These are phyloP conservation scores for Antennarius maculatus DNA, from an alignment of 2,797 vertebrate species.

Conservation along the genomic window DNA sequence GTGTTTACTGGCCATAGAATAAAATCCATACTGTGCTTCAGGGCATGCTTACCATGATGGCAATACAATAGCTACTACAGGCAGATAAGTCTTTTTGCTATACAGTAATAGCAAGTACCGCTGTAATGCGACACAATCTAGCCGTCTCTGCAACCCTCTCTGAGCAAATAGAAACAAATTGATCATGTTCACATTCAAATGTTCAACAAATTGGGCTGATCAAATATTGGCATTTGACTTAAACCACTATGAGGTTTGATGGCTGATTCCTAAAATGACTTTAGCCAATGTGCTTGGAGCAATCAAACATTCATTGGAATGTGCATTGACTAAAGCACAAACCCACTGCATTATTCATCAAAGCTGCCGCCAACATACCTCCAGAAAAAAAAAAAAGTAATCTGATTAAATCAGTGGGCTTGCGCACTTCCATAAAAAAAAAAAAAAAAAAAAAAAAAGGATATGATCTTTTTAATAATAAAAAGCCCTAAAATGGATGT, in stretches of 20 bases:
- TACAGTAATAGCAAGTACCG: conserved; percentile 16
- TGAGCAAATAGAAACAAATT: conserved; percentile 19
- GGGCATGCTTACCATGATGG: conserved; percentile 33
- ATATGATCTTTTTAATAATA: conserved; percentile 55
- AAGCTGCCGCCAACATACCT: conserved; percentile 38
- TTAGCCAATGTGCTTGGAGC: background rate
- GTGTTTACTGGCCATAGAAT: conserved; percentile 26
- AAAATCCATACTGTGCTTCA: conserved; percentile 50
- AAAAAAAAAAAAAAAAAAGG: conserved; percentile 43
- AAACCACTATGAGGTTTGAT: conserved; percentile 25
- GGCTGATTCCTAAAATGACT: conserved; percentile 31
- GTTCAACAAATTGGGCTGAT: conserved; percentile 36
- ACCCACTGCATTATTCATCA: conserved; percentile 58
- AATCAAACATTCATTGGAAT: conserved; percentile 39
- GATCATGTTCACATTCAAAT: conserved; percentile 25
- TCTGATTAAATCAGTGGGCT: conserved; percentile 40
- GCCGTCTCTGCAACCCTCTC: conserved; percentile 17
- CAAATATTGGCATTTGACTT: conserved; percentile 55
- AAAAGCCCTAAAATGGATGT: conserved; percentile 47
- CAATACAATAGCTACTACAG: conserved; percentile 40
- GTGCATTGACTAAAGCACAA: conserved; percentile 5
- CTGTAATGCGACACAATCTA: conserved; percentile 4
- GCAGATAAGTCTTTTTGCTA: conserved; percentile 30
- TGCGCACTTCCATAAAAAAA: conserved; percentile 57
- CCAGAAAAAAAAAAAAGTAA: conserved; percentile 39